Percentiles rank a stretch among this genome's conserved stretches.
phyloP scores from a whole-genome alignment of 2,797 vertebrate genomes.

The Catostomus latipinnis region DNA sequence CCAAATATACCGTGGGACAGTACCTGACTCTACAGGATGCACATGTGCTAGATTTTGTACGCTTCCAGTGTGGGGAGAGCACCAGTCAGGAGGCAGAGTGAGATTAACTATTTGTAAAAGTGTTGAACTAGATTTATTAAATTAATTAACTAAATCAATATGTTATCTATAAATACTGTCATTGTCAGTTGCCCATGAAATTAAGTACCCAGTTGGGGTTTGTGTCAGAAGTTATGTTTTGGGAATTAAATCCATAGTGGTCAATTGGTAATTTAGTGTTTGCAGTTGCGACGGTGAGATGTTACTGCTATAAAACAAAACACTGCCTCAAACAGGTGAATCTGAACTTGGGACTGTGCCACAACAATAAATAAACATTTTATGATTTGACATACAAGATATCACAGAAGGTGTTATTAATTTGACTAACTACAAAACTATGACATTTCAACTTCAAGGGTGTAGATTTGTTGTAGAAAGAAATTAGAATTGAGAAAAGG shows the following conservation, averaged over 20 bases:
- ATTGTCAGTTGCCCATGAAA: background rate
- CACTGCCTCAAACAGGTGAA: background rate
- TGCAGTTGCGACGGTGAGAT: background rate
- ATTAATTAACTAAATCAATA: too few relatives aligned
- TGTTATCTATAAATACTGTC: background rate
- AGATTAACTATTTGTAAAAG: slow-evolving; percentile 26
- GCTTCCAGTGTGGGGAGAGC: slow-evolving; percentile 87
- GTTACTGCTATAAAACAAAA: background rate
- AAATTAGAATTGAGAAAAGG: too few relatives aligned
- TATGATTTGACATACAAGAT: background rate
- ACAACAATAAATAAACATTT: background rate
- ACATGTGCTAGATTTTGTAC: slow-evolving; percentile 85
- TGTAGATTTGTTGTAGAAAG: too few relatives aligned
- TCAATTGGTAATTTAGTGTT: too few relatives aligned
- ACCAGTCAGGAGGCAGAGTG: slow-evolving; percentile 61
- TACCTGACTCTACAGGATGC: slow-evolving; percentile 80
- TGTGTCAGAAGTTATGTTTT: too few relatives aligned
- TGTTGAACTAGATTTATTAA: background rate
- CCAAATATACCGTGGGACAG: slow-evolving; percentile 85
- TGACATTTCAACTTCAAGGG: background rate
- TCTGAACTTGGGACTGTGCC: background rate
- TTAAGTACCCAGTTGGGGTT: too few relatives aligned
- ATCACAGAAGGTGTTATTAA: background rate
- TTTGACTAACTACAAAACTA: background rate
- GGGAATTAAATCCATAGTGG: too few relatives aligned